Evolutionary conservation across 2,888 invertebrate species (phyloP), one percentile per base, ranked within the genome.

Genomic region (Tyria jacobaeae): DNA sequence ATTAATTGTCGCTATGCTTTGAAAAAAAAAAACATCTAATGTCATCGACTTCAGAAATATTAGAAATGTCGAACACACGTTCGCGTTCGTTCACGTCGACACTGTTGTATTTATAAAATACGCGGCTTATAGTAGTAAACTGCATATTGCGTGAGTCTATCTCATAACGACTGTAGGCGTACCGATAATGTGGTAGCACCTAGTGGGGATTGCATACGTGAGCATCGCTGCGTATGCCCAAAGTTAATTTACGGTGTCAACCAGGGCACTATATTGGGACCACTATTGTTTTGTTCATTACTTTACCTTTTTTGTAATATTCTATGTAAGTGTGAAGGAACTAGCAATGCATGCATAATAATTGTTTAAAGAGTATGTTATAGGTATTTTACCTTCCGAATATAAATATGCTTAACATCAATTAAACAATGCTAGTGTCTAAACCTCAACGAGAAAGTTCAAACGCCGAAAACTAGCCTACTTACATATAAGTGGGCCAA

Each of bases 161-260:
- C 48, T 76, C 59, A 54, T 65, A 58, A 59, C 35, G 24, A 48
- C 48, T 27, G 74, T 66, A 58, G 75, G 72, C 65, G 60, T 57
- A 64, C 65, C 57, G 63, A 68, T 70, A 48, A 41, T 47, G 52
- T 56, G 60, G 64, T 66, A 52, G 57, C 66, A 41, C 47, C 47
- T 53, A 57, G 69, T 70, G 62, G 62, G 74, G 58, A 68, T 62
- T 72, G 68, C 64, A 77, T 76, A 77, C 68, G 77, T 74, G 75
- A 76, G 68, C 49, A 41, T 41, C 41, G 60, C 65, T 57, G 66
- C 72, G 75, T 76, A 70, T 39, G 53, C 59, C 35, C 59, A 12
- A 57, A 57, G 25, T 55, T 55, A 64, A 60, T 41, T 55, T 52
- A 31, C 47, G 51, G 62, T 15, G 59, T 73, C 41, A 24, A 48